Evolutionary conservation across 2,113 vertebrate species (phyloP).

Genomic region (Sphaerodactylus townsendi): DNA sequence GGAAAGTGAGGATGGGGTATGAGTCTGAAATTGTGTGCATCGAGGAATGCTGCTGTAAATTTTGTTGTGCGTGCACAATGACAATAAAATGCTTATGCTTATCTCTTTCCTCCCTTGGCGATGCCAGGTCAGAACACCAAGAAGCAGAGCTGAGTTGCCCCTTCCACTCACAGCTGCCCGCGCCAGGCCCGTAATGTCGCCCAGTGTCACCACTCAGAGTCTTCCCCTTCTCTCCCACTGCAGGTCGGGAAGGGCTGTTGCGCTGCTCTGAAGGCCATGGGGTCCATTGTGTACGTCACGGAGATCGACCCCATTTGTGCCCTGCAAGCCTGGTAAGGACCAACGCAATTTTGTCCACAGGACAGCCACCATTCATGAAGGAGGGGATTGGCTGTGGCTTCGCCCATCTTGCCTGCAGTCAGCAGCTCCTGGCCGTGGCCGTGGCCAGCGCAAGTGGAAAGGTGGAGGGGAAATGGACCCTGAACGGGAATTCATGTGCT

Average conservation of each 20-base stretch:
- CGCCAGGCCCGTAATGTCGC: background rate
- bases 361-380: fast-evolving
- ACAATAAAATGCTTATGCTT: too few relatives aligned
- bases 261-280: conserved; percentile 96
- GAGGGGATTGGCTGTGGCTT: fast-evolving
- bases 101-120: background rate
- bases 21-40: too few relatives aligned
- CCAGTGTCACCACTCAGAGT: background rate
- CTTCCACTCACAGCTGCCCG: fast-evolving
- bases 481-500: background rate
- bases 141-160: background rate
- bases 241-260: conserved; percentile 98
- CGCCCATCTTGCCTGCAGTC: fast-evolving
- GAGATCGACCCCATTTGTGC: conserved; percentile 98
- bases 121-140: too few relatives aligned
- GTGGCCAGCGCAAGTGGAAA: background rate
- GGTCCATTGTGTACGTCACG: conserved; percentile 96
- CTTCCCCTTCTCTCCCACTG: background rate
- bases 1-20: too few relatives aligned
- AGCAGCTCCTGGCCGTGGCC: background rate
- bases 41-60: too few relatives aligned
- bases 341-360: fast-evolving
- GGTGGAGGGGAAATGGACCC: background rate
- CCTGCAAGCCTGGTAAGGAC: conserved; percentile 92
- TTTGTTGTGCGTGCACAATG: too few relatives aligned